Evolutionary conservation across 1,140 invertebrate species (phyloP).

Genomic region (Drosophila malerkotliana): DNA sequence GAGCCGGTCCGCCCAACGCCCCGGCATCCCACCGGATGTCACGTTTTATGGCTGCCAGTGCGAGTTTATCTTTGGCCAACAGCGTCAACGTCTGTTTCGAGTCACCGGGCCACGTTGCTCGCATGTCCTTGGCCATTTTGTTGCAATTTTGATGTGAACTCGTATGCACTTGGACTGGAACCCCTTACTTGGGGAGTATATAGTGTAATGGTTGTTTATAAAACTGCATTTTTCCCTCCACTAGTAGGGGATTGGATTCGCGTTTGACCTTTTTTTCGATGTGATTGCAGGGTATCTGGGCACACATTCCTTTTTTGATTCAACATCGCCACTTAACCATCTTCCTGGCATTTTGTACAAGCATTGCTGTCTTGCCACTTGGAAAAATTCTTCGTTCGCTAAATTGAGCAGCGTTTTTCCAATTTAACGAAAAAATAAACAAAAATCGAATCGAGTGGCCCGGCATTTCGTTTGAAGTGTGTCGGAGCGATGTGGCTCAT

Average conservation of each 20-base stretch:
- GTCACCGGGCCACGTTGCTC: slow-evolving; percentile 51
- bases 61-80: slow-evolving; percentile 70
- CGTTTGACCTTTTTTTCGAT: too few species aligned
- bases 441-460: not conserved
- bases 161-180: slow-evolving; percentile 50
- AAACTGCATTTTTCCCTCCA: not conserved
- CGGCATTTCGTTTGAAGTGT: slow-evolving; percentile 33
- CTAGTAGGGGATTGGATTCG: not conserved
- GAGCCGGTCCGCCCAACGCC: not conserved
- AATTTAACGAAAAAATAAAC: not conserved
- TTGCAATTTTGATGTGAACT: slow-evolving; percentile 72
- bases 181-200: not conserved
- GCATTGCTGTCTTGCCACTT: slow-evolving; percentile 38
- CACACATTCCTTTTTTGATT: not conserved
- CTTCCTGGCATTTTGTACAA: slow-evolving; percentile 35
- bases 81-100: slow-evolving; percentile 69
- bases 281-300: too few species aligned
- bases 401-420: slow-evolving; percentile 64
- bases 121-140: slow-evolving; percentile 67
- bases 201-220: not conserved
- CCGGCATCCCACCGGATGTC: slow-evolving; percentile 10
- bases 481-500: slow-evolving; percentile 34
- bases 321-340: slow-evolving; percentile 51
- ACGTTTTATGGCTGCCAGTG: slow-evolving; percentile 71
- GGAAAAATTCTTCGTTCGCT: slow-evolving; percentile 54